Percentiles rank a stretch among this genome's conserved stretches.
Evolutionary conservation across 2,797 vertebrate species (phyloP).

Genomic region (Ispidina picta): DNA sequence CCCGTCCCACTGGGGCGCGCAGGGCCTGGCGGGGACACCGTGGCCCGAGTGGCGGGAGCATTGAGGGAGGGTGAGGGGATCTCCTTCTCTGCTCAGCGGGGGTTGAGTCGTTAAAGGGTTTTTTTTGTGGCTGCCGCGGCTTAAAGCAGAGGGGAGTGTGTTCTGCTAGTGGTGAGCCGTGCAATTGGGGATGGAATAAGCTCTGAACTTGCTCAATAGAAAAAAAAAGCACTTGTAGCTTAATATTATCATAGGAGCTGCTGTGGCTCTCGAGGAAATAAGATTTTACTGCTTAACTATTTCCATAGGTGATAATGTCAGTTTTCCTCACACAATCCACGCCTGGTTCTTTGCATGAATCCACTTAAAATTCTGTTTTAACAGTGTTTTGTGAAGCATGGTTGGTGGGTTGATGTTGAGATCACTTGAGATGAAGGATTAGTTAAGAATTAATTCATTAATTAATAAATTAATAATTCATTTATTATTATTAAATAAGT

Average conservation of each 20-base stretch:
- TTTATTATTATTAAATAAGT: background rate
- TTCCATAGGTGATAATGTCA: background rate
- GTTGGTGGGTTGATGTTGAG: background rate
- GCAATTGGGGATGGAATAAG: background rate
- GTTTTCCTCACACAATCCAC: background rate
- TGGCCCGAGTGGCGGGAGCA: background rate
- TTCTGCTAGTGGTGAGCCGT: background rate
- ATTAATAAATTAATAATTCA: no score
- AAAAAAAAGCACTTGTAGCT: background rate
- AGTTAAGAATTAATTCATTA: no score
- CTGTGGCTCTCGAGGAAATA: background rate
- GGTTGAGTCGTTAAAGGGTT: fast-evolving
- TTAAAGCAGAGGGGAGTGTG: fast-evolving
- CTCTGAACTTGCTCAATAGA: background rate
- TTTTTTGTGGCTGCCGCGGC: fast-evolving
- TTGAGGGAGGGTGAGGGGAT: fast-evolving
- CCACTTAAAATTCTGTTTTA: background rate
- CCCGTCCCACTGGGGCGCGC: no score
- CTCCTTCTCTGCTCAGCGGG: fast-evolving
- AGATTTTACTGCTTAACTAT: background rate
- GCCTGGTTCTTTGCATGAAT: background rate
- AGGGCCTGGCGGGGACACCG: no score
- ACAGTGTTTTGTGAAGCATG: background rate
- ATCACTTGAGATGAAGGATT: no score
- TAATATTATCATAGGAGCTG: background rate